Conservation (phyloP, 2,797 vertebrate species). For the Alauda arvensis region DNA sequence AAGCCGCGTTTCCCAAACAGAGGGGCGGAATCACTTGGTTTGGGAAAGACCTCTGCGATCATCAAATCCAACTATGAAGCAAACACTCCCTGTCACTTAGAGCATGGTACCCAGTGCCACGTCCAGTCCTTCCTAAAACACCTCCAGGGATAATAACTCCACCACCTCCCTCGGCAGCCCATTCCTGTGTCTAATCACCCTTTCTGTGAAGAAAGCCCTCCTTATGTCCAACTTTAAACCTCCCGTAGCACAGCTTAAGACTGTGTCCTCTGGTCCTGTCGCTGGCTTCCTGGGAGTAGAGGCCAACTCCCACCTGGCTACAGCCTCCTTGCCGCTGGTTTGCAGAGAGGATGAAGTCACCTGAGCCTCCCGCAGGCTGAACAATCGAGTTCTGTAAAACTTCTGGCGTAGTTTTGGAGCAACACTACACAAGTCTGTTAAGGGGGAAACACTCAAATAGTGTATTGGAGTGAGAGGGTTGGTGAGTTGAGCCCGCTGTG, state of each 20-base stretch:
- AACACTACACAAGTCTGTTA: neutral
- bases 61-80: neutral
- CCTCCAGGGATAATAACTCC: neutral
- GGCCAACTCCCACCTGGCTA: neutral
- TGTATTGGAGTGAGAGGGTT: fast-evolving
- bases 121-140: neutral
- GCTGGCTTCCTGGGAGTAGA: neutral
- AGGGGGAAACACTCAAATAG: fast-evolving
- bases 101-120: neutral
- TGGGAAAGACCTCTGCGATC: neutral
- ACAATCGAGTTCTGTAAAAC: neutral
- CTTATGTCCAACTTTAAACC: neutral
- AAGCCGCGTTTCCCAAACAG: fast-evolving
- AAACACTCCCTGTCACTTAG: neutral
- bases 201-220: neutral
- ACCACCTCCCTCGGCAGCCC: neutral
- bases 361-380: neutral
- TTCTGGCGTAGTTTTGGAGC: neutral
- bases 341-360: neutral
- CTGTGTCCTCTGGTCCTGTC: neutral
- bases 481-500: no score
- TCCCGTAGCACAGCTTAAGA: neutral
- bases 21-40: neutral
- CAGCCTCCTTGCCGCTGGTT: neutral
- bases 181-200: neutral